Evolutionary conservation across 2,888 invertebrate genomes (phyloP).

Genomic region (Gonocerus acuteangulatus): DNA sequence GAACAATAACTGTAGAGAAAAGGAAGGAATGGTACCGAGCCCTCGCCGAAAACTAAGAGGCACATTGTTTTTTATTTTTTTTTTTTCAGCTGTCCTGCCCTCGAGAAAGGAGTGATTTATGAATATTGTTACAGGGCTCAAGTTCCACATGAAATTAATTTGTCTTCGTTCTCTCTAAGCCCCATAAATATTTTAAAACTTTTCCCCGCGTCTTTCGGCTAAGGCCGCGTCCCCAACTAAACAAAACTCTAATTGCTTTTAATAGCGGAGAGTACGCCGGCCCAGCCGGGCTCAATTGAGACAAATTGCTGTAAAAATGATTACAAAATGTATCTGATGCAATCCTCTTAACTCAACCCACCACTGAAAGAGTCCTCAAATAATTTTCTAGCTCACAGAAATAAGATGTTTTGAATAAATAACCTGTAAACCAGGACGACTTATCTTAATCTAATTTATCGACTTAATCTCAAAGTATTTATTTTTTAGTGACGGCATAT

Average conservation of each 20-base stretch:
- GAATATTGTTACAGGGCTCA: slow-evolving; percentile 15
- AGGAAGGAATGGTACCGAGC: too few species aligned
- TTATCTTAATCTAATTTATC: too few species aligned
- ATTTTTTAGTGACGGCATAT: too few species aligned
- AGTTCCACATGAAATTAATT: slow-evolving; percentile 22
- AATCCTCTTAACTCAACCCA: too few species aligned
- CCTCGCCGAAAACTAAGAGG: too few species aligned
- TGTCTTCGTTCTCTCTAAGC: slow-evolving; percentile 11
- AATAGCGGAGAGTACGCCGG: background rate
- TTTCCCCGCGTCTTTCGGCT: background rate
- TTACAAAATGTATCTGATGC: background rate
- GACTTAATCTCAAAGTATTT: too few species aligned
- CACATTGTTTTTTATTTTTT: too few species aligned
- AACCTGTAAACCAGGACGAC: too few species aligned
- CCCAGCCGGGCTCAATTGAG: slow-evolving; percentile 1
- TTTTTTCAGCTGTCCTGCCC: too few species aligned
- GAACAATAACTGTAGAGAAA: too few species aligned
- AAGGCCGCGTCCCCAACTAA: background rate
- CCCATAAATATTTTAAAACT: slow-evolving; percentile 20
- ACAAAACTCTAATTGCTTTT: slow-evolving; percentile 23
- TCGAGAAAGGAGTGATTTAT: slow-evolving; percentile 9
- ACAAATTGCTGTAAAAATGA: slow-evolving; percentile 16
- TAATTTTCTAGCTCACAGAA: too few species aligned
- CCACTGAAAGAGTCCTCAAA: background rate
- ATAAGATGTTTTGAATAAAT: too few species aligned